Base-by-base conservation (phyloP, 2,888 invertebrate genomes). In the Phyto melanocephala region DNA sequence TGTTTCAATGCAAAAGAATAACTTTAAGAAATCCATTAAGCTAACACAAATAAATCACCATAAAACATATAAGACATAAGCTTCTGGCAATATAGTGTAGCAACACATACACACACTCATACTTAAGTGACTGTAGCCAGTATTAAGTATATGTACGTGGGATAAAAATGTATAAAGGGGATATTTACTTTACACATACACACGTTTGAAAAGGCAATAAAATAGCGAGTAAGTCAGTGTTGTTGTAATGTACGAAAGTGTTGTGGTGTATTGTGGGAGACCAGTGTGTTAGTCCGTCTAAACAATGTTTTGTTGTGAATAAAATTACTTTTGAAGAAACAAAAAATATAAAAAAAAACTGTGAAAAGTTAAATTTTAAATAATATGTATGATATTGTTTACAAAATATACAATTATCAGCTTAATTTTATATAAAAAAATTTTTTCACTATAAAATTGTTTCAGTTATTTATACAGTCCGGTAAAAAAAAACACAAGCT, bases 21-120 rank as follows among this genome's bases (percentile, higher is more conserved):
- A 37, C 22, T 40, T 40, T 10, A 60, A 60, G 60, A 60, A 13
- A 40, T 40, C 15, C 60, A 60, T 60, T 60, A 60, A 40, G 40
- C n/a, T 60, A 24, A 40, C n/a, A 40, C n/a, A 60, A 42, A 60
- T 60, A 60, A 42, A 24, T 60, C 24, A 60, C 35, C 22, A 56
- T 56, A 35, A 56, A 56, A 56, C 28, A 35, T 56, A 35, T 56
- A 56, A 56, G n/a, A 54, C 8, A 54, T n/a, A 54, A 54, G 15
- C 15, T 54, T 10, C 17, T n/a, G 54, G 15, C 54, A 58, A 22
- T 7, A 58, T 17, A 20, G 10, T n/a, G n/a, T n/a, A 24, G n/a
- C 60, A 15, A 22, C 22, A 20, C 20, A 37, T 13, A 7, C n/a
- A 37, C 20, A 2, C 15, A 56, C 5, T n/a, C 6, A 8, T 33